Percentiles rank a stretch among this genome's conserved stretches.
Conservation (phyloP, 1,140 invertebrate genomes). For the Bombus sibiricus region DNA sequence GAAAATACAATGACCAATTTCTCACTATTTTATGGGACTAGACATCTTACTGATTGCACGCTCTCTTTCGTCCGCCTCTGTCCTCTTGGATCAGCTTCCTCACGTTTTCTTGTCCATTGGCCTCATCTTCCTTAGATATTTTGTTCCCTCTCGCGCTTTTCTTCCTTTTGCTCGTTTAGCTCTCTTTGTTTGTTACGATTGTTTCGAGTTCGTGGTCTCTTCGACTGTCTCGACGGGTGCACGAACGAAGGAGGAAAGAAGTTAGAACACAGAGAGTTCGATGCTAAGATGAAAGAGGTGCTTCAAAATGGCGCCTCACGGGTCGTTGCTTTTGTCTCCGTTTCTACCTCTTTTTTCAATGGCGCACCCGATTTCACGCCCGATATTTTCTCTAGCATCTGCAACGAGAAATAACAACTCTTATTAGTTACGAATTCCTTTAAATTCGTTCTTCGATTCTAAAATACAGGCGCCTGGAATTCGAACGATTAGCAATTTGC, state of each 20-base stretch:
- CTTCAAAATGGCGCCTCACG: background rate
- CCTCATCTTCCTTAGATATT: background rate
- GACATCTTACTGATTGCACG: slow-evolving; percentile 34
- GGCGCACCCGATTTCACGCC: background rate
- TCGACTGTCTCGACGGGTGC: background rate
- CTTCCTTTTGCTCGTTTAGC: background rate
- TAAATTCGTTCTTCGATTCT: too few species aligned
- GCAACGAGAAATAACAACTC: background rate
- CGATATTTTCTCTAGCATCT: background rate
- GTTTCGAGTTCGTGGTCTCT: background rate
- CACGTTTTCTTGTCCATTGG: too few species aligned
- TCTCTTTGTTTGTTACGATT: slow-evolving; percentile 22
- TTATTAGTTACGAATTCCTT: background rate
- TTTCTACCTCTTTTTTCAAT: background rate
- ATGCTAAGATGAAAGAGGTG: background rate
- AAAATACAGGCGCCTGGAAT: too few species aligned
- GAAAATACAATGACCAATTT: slow-evolving; percentile 38
- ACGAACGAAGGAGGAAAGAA: slow-evolving; percentile 6
- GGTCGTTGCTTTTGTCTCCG: background rate
- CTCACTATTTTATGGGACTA: slow-evolving; percentile 45
- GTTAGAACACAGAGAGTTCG: background rate
- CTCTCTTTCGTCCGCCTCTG: background rate
- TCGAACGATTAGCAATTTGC: too few species aligned
- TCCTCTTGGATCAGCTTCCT: too few species aligned
- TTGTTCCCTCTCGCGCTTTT: background rate